Evolutionary conservation across 2,113 vertebrate species (phyloP).

Genomic region (Pomatostomus ruficeps): DNA sequence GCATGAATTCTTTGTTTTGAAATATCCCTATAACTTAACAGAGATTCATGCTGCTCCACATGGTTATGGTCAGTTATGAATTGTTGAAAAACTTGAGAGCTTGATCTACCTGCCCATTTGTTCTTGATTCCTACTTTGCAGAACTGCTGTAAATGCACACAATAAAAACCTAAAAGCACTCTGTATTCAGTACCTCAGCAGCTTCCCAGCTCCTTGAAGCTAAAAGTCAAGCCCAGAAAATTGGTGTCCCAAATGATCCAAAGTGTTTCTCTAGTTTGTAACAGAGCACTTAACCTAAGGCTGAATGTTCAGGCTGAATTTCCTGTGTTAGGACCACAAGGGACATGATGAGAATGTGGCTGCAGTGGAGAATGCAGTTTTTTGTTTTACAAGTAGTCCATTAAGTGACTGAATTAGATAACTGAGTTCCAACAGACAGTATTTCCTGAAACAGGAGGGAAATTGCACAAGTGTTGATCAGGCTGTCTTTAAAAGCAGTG

Average conservation of each 20-base stretch:
- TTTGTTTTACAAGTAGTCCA: neutral
- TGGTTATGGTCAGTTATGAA: neutral
- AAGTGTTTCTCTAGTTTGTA: neutral
- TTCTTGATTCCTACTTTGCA: neutral
- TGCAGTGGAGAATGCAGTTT: neutral
- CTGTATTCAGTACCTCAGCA: neutral
- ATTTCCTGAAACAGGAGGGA: neutral
- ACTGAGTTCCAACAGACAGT: neutral
- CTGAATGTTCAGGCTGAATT: neutral
- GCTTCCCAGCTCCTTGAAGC: neutral
- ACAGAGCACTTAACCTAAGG: neutral
- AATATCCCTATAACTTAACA: neutral
- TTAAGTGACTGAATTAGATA: neutral
- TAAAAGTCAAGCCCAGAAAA: neutral
- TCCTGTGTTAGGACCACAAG: neutral
- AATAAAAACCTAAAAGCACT: neutral
- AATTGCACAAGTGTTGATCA: neutral
- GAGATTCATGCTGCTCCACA: neutral
- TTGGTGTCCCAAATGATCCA: neutral
- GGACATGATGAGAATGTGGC: neutral
- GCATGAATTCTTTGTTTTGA: neutral
- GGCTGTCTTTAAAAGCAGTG: fast-evolving
- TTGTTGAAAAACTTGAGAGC: neutral
- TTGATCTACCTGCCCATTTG: neutral
- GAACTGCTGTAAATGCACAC: neutral